A percentile compares a stretch with the other conserved stretches of the same genome.
Conservation (phyloP, 2,113 vertebrate species). For the Tricholaema leucomelas region DNA sequence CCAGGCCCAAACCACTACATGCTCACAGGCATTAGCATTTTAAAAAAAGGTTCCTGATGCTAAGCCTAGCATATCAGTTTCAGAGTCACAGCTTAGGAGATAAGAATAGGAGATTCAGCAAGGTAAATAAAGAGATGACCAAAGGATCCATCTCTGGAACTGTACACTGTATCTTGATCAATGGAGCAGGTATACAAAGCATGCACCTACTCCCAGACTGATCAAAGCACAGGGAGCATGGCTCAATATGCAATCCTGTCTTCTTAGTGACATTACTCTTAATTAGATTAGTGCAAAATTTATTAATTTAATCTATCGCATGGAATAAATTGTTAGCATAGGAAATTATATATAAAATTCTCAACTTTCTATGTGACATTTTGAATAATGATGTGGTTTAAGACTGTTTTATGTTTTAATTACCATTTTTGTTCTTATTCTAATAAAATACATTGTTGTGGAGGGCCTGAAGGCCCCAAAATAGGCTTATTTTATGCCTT, state of each 20-base stretch:
- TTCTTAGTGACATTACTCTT: background rate
- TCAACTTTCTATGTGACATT: background rate
- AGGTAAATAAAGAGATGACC: background rate
- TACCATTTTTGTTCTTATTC: background rate
- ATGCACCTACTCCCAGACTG: accelerated
- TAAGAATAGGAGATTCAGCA: background rate
- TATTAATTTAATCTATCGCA: background rate
- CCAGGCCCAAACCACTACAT: no score
- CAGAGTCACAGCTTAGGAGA: background rate
- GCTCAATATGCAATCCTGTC: background rate
- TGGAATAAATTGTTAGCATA: background rate
- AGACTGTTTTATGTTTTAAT: background rate
- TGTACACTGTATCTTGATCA: background rate
- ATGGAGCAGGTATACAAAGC: accelerated
- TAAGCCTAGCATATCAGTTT: background rate
- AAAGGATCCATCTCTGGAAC: background rate
- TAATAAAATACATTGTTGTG: no score
- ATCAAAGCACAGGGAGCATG: background rate
- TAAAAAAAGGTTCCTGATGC: background rate
- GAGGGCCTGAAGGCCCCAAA: no score
- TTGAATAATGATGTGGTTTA: background rate
- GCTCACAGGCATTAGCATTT: background rate
- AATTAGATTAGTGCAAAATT: background rate
- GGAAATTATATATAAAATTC: background rate
- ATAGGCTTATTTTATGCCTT: no score